phyloP scores from a whole-genome alignment of 2,888 invertebrate genomes.

The Nemotelus pantherinus region DNA sequence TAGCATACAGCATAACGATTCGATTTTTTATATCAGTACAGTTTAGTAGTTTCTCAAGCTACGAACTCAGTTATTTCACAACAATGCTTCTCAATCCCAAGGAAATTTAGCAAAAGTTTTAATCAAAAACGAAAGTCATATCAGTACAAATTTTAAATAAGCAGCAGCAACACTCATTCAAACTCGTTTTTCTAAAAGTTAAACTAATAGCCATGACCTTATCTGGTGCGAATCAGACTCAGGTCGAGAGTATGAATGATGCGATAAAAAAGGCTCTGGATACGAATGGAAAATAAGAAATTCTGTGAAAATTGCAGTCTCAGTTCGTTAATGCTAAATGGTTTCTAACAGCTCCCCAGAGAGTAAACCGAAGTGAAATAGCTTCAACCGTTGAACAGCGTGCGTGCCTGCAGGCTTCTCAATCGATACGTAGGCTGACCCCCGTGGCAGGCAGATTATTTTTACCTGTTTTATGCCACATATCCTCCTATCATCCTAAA shows the following conservation, averaged over 20 bases:
- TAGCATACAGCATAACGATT: too few relatives aligned
- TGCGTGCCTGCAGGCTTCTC: background rate
- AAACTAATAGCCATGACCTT: constrained; percentile 43
- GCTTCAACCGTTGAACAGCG: background rate
- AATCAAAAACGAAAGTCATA: too few relatives aligned
- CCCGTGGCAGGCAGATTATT: background rate
- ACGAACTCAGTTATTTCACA: too few relatives aligned
- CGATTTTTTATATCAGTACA: too few relatives aligned
- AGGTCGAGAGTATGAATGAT: constrained; percentile 26
- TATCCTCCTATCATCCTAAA: constrained; percentile 1
- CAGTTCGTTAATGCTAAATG: background rate
- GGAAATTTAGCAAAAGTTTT: too few relatives aligned
- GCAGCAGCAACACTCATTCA: too few relatives aligned
- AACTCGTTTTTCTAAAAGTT: background rate
- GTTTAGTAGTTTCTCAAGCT: too few relatives aligned
- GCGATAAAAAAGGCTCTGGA: constrained; percentile 28
- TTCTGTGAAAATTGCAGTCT: too few relatives aligned
- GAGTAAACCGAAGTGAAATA: constrained; percentile 18
- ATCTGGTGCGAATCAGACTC: constrained; percentile 35
- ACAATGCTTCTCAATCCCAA: too few relatives aligned
- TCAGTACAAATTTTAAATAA: too few relatives aligned
- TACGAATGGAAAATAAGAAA: constrained; percentile 16
- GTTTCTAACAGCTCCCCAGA: constrained; percentile 37
- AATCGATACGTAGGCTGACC: background rate
- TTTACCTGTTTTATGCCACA: background rate